phyloP scores from a whole-genome alignment of 53 echinoderm and acorn worm genomes.

The Astropecten irregularis region DNA sequence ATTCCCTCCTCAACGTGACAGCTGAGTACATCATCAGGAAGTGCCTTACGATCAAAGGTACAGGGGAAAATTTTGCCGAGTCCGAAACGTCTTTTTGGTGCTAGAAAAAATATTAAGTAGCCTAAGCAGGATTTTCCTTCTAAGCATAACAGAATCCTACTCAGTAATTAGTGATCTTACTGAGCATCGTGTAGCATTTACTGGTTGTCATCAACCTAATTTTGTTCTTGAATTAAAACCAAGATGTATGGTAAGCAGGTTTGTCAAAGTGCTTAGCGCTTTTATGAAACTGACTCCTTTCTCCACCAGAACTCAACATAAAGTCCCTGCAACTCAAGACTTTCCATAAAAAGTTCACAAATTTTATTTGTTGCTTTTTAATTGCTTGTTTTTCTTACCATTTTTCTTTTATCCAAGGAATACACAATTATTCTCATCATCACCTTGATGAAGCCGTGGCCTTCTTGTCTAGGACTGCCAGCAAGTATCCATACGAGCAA shows the following conservation, averaged over 20 bases:
- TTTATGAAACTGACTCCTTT: too few species aligned
- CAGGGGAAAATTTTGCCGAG: background rate
- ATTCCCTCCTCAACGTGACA: conserved; percentile 78
- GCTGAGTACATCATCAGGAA: conserved; percentile 78
- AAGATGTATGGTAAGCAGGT: too few species aligned
- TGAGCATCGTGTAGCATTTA: too few species aligned
- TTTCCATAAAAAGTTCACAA: too few species aligned
- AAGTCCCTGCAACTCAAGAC: too few species aligned
- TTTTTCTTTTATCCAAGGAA: conserved; percentile 60
- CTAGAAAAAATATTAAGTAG: background rate
- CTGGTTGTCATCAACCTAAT: too few species aligned
- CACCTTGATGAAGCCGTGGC: conserved; percentile 81
- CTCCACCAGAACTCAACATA: too few species aligned
- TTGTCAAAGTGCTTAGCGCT: too few species aligned
- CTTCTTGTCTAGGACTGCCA: conserved; percentile 74
- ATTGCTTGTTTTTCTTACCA: too few species aligned
- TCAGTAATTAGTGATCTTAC: background rate
- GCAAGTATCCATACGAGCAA: conserved; percentile 79
- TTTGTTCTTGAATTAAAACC: too few species aligned
- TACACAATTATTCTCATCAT: conserved; percentile 80
- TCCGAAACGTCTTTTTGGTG: background rate
- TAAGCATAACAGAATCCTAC: background rate
- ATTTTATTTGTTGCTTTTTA: too few species aligned
- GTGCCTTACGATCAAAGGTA: conserved; percentile 95
- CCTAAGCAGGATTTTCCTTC: too few species aligned